Percentiles rank a stretch among this genome's conserved stretches.
phyloP scores from a whole-genome alignment of 2,113 vertebrate genomes.

The Trichechus manatus region DNA sequence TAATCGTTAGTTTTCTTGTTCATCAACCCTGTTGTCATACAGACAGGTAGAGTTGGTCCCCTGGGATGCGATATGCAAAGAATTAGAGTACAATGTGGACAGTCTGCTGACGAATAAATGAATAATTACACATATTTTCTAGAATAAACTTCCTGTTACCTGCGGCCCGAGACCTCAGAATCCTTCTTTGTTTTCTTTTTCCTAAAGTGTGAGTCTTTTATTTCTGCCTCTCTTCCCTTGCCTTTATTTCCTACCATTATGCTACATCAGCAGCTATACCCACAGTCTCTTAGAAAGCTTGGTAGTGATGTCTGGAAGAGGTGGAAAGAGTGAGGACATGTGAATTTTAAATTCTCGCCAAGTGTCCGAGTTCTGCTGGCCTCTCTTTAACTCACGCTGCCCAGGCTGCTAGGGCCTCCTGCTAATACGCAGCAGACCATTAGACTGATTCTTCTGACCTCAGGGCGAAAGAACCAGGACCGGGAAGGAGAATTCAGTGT shows the following conservation, averaged over 20 bases:
- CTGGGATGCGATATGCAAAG: constrained; percentile 72
- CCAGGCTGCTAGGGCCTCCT: not conserved
- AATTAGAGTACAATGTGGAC: constrained; percentile 57
- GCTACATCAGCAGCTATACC: not conserved
- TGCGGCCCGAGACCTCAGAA: constrained; percentile 17
- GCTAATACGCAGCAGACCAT: not conserved
- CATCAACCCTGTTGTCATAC: constrained; percentile 79
- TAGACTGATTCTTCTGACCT: not conserved
- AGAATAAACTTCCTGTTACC: constrained; percentile 36
- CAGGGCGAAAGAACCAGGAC: not conserved
- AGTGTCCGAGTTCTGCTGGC: not conserved
- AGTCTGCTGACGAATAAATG: constrained; percentile 27
- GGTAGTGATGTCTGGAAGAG: not conserved
- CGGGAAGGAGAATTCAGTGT: not conserved
- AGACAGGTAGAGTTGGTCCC: constrained; percentile 29
- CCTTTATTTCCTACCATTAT: not conserved
- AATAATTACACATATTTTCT: constrained; percentile 7
- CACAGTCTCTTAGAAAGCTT: not conserved
- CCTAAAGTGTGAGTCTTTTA: not conserved
- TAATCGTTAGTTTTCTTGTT: constrained; percentile 76
- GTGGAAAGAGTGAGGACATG: not conserved
- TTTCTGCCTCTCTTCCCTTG: not conserved
- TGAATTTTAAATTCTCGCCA: not conserved
- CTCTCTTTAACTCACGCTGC: not conserved
- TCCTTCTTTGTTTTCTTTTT: constrained; percentile 67